phyloP scores from a whole-genome alignment of 1,140 invertebrate genomes.

The Sycobia sp. region DNA sequence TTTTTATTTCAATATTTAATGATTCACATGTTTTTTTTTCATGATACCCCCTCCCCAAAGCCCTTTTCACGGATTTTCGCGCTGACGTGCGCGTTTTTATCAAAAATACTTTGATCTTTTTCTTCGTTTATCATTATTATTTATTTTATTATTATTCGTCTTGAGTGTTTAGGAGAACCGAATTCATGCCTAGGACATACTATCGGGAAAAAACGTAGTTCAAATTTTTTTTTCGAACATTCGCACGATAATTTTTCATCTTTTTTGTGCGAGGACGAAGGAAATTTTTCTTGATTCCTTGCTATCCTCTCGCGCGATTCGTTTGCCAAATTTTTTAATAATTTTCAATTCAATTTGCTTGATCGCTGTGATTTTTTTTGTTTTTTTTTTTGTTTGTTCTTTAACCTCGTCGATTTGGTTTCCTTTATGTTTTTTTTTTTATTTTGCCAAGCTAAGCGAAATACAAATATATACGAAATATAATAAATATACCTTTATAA shows the following conservation, averaged over 20 bases:
- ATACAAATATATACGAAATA: slow-evolving; percentile 24
- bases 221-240: no score
- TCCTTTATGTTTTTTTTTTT: slow-evolving; percentile 11
- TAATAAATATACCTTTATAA: slow-evolving; percentile 22
- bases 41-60: no score
- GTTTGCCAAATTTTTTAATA: slow-evolving; percentile 28
- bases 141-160: neutral
- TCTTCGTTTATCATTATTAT: neutral
- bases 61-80: slow-evolving; percentile 23
- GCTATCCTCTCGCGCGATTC: slow-evolving; percentile 2
- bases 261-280: neutral
- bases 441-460: slow-evolving; percentile 25
- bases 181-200: slow-evolving; percentile 15
- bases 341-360: slow-evolving; percentile 18
- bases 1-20: slow-evolving; percentile 1
- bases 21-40: slow-evolving; percentile 1
- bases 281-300: slow-evolving; percentile 13
- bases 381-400: no score
- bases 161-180: slow-evolving; percentile 13
- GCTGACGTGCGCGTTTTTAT: slow-evolving; percentile 24
- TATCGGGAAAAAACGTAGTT: neutral
- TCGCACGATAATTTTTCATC: neutral
- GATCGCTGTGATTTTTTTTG: no score
- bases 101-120: slow-evolving; percentile 31
- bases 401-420: no score